Base-by-base conservation (phyloP, 2,113 vertebrate species). In the Baryphthengus martii region DNA sequence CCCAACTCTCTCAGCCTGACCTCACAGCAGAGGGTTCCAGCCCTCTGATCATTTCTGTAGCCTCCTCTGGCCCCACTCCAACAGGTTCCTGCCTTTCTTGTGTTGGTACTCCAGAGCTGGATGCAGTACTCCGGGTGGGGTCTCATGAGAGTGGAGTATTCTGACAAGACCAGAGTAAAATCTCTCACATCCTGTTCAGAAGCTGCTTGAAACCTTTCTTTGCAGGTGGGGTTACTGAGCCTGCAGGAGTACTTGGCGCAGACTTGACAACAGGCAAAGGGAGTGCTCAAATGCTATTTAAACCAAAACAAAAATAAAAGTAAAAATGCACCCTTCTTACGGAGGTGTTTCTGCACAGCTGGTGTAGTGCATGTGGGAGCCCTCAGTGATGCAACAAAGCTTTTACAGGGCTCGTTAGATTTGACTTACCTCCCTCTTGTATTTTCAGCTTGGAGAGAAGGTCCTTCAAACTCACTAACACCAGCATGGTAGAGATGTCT, bases 241-340 rank as follows among this genome's bases (percentile, higher is more conserved):
- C 77, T 3, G 1, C 12, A 62, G 42, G 50, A 78, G 26, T 49
- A 63, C 13, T 81, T 87, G 87, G 26, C 65, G 89, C 70, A 73
- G 53, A 61, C 19, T 78, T 85, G 45, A 85, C 71, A 78, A 78
- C 10, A 82, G 47, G 39, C 47, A 82, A 82, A 53, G 52, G 17
- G 44, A 76, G 39, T 24, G 59, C 47, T 79, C 66, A 85, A 50
- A 79, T 31, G 23, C 26, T 88, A 24, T 65, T 85, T 68, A 68
- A 82, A 78, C 17, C n/a, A 65, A 87, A 91, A 71, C 45, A 91
- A 55, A 55, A 82, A 89, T 81, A 56, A 71, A 91, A 89, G 70
- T 40, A 25, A 90, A 91, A 88, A 75, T 12, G 33, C 18, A 55
- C 29, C 4, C 14, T 53, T 79, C 45, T 77, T 52, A 53, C 1